phyloP scores from a whole-genome alignment of 37 sponge, comb jelly and placozoan genomes.

The Cladorhizidae sp. region DNA sequence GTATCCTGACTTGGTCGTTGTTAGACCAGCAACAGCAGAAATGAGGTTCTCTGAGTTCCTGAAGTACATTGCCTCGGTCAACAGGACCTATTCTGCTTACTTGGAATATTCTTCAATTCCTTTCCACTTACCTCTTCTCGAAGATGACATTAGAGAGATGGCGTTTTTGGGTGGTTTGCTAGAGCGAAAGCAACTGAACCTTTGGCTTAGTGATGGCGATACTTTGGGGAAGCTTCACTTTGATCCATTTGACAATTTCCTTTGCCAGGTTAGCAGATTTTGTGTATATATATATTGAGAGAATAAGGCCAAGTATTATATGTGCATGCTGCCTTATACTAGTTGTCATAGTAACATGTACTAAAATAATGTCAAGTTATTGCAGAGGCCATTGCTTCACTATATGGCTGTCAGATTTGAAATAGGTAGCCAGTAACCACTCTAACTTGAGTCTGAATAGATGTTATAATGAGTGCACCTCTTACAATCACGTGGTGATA shows the following conservation, averaged over 20 bases:
- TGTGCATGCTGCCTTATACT: no score
- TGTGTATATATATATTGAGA: no score
- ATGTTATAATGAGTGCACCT: no score
- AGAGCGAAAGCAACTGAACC: slow-evolving; percentile 63
- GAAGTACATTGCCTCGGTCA: slow-evolving; percentile 25
- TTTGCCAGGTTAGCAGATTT: slow-evolving; percentile 62
- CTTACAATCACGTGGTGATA: no score
- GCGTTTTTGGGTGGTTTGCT: slow-evolving; percentile 52
- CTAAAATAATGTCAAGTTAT: no score
- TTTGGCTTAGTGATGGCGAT: slow-evolving; percentile 88
- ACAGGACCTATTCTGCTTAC: slow-evolving; percentile 62
- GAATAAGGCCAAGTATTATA: no score
- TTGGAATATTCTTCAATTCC: slow-evolving; percentile 85
- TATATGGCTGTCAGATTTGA: no score
- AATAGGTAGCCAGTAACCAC: no score
- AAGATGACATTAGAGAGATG: slow-evolving; percentile 56
- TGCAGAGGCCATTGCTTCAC: no score
- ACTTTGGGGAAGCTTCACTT: slow-evolving; percentile 87
- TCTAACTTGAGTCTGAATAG: no score
- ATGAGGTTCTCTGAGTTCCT: slow-evolving; percentile 70
- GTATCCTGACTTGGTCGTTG: slow-evolving; percentile 80
- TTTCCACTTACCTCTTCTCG: slow-evolving; percentile 70
- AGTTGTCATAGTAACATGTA: no score
- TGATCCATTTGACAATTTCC: slow-evolving; percentile 85
- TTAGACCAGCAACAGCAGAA: slow-evolving; percentile 78